Evolutionary conservation across 2,888 invertebrate species (phyloP), one percentile per base, ranked within the genome.

Genomic region (Nephrotoma flavescens): DNA sequence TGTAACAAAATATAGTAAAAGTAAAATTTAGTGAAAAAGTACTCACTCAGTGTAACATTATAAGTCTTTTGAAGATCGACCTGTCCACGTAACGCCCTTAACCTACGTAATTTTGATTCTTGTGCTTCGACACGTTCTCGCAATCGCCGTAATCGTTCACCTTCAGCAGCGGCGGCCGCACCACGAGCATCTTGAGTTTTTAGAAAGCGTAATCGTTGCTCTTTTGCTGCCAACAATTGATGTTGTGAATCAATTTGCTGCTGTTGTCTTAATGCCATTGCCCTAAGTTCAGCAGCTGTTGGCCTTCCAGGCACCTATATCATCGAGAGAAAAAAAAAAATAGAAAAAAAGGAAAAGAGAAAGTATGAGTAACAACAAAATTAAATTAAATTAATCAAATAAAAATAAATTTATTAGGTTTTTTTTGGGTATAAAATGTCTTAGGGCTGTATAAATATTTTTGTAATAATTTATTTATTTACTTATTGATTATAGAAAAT

Each of bases 221-320:
- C 97, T 93, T 97, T 97, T 90, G 97, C 97, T 90, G 97, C 96
- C 91, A 98, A 94, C 93, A 97, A 94, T 93, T 92, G 94, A 92
- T 97, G 97, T 94, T 98, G 98, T 91, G 96, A 96, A 94, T 98
- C 98, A 91, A 98, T 98, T 94, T 98, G 98, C 93, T 97, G 96
- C 94, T 98, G 98, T 94, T 99, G 99, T 91, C 98, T 95, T 92
- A 97, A 95, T 92, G 98, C 98, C 97, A 98, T 98, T 92, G 97
- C 97, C 94, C 98, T 97, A 94, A 98, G 96, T 94, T 98, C 98
- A 92, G 96, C 95, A 94, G 98, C 94, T 92, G 96, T 96, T 94
- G 96, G 94, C 95, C 96, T 96, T 94, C 96, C 96, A 94, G 96
- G 96, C 96, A 96, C 95, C 96, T 96, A 93, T 89, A 94, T 9